Evolutionary conservation across 2,888 invertebrate genomes (phyloP).

Genomic region (Xanthostigma xanthostigma): DNA sequence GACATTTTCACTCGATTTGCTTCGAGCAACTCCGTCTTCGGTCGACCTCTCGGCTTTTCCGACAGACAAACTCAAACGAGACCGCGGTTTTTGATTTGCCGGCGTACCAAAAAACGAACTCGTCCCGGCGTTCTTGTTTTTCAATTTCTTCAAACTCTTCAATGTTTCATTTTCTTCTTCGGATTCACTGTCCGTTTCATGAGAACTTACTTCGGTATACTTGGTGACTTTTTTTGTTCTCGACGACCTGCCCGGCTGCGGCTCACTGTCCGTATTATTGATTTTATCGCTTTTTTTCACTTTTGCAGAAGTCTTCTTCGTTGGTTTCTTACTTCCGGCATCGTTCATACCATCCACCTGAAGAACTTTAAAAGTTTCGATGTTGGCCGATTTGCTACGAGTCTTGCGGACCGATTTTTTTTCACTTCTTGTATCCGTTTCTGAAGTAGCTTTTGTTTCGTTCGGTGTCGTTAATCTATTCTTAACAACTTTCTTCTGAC

Average conservation of each 20-base stretch:
- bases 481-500: constrained; percentile 3
- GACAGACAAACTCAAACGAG: no score
- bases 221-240: constrained; percentile 5
- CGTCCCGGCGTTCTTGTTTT: constrained; percentile 2
- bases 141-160: constrained; percentile 2
- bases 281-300: constrained; percentile 2
- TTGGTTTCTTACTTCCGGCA: constrained; percentile 17
- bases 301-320: constrained; percentile 1
- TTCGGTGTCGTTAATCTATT: constrained; percentile 1
- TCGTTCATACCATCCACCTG: constrained; percentile 43
- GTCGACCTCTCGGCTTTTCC: no score
- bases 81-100: no score
- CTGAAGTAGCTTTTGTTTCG: constrained; percentile 1
- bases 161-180: background rate
- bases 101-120: no score
- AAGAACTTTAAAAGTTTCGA: constrained; percentile 25
- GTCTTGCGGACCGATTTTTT: background rate
- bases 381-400: constrained; percentile 14
- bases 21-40: background rate
- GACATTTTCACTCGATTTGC: background rate
- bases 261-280: constrained; percentile 2
- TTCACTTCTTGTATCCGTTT: constrained; percentile 5
- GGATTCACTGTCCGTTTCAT: constrained; percentile 5
- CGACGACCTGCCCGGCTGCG: constrained; percentile 1
- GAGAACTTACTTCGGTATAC: background rate